These are phyloP conservation scores for Nebria ingens DNA, from an alignment of 1,140 invertebrate species.

Conservation along the genomic window DNA sequence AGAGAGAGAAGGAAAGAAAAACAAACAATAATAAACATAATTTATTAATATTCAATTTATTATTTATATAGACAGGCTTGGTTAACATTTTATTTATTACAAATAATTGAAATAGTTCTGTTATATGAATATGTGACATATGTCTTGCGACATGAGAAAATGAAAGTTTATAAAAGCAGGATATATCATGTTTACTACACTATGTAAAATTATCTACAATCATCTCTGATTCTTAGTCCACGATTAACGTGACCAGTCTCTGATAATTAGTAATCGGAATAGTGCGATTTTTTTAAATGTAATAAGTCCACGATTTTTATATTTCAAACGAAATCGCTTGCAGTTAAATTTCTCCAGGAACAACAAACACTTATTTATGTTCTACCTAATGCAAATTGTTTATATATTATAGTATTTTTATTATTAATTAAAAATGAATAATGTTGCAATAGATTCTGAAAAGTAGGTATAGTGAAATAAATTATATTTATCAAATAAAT, in stretches of 20 bases:
- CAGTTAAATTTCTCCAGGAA: slow-evolving; percentile 4
- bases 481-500: too few species aligned
- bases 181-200: slow-evolving; percentile 3
- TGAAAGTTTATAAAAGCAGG: slow-evolving; percentile 3
- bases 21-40: too few species aligned
- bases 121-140: neutral
- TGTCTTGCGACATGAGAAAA: slow-evolving; percentile 4
- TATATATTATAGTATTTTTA: too few species aligned
- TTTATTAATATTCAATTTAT: too few species aligned
- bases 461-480: too few species aligned
- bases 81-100: too few species aligned
- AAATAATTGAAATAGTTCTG: too few species aligned
- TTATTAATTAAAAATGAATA: too few species aligned
- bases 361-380: neutral
- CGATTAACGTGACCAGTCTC: slow-evolving; percentile 8
- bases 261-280: neutral
- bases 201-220: slow-evolving; percentile 9
- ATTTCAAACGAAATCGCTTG: neutral
- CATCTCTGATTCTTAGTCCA: slow-evolving; percentile 5
- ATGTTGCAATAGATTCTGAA: too few species aligned
- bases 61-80: too few species aligned
- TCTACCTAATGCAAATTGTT: too few species aligned
- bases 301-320: neutral
- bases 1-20: too few species aligned
- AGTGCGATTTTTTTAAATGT: neutral